Conservation (phyloP, 1,140 invertebrate genomes). For the Diprion similis region DNA sequence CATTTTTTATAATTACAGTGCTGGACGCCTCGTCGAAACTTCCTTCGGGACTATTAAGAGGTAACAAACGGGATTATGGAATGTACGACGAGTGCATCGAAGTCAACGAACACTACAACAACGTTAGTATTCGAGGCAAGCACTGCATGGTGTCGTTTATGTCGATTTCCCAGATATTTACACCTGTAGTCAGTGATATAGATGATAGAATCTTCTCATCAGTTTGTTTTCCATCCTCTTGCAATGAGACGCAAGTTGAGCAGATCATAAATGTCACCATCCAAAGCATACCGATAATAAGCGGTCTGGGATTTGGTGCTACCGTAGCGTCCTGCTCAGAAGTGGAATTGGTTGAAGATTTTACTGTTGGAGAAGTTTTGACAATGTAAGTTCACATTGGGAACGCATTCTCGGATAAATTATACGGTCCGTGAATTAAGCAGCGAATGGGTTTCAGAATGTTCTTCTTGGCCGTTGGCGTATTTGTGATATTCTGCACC, state of each 20-base stretch:
- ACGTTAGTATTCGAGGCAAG: slow-evolving; percentile 26
- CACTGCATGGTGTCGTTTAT: slow-evolving; percentile 34
- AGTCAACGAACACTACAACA: slow-evolving; percentile 18
- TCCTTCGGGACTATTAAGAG: slow-evolving; percentile 45
- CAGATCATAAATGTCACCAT: slow-evolving; percentile 7
- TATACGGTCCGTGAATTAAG: too few relatives aligned
- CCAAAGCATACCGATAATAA: background rate
- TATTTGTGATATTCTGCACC: slow-evolving; percentile 24
- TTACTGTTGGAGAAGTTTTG: slow-evolving; percentile 19
- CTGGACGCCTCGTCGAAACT: slow-evolving; percentile 49
- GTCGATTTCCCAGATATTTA: background rate
- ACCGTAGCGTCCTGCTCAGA: slow-evolving; percentile 17
- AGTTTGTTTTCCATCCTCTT: slow-evolving; percentile 33
- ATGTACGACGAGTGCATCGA: slow-evolving; percentile 48
- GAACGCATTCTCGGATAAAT: too few relatives aligned
- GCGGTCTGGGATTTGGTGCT: slow-evolving; percentile 1
- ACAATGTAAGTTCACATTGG: slow-evolving; percentile 20
- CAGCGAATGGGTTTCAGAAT: too few relatives aligned
- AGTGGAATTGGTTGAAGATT: slow-evolving; percentile 16
- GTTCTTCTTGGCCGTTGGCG: slow-evolving; percentile 9
- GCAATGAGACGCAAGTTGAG: too few relatives aligned
- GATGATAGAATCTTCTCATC: slow-evolving; percentile 18
- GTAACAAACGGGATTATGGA: slow-evolving; percentile 45
- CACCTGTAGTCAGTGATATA: background rate
- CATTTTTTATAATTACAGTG: slow-evolving; percentile 40